phyloP scores from a whole-genome alignment of 2,113 vertebrate species.

The Sialia sialis region DNA sequence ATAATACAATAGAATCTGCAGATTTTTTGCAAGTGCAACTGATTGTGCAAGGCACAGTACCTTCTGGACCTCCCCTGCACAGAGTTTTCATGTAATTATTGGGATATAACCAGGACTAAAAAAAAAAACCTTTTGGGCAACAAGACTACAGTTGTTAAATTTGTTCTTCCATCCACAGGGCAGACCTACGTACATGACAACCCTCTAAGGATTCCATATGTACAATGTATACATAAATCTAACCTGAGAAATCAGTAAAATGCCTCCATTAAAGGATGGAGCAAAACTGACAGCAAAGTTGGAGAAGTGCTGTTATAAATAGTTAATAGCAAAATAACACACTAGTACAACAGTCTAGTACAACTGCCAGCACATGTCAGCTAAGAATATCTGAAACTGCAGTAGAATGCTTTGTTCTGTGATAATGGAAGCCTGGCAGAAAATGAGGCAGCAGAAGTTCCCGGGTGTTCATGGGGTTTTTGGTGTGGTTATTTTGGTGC shows the following conservation, averaged over 20 bases:
- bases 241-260: not conserved
- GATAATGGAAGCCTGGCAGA: not conserved
- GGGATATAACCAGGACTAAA: not conserved
- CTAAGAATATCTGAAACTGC: not conserved
- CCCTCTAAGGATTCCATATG: not conserved
- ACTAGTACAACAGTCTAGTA: not conserved
- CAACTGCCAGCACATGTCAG: not conserved
- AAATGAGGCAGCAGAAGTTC: not conserved
- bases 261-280: not conserved
- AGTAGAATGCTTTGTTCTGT: not conserved
- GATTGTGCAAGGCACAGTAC: not conserved
- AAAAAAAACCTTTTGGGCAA: not conserved
- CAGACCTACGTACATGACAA: not conserved
- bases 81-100: not conserved
- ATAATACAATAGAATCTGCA: not conserved
- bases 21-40: not conserved
- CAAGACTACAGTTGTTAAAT: not conserved
- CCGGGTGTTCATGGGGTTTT: not conserved
- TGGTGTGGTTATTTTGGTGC: not conserved
- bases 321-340: not conserved
- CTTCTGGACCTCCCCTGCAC: not conserved
- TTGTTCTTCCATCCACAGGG: not conserved
- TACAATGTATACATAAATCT: too few species aligned
- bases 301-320: not conserved
- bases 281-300: not conserved